phyloP scores from a whole-genome alignment of 2,113 vertebrate genomes.

The Notothenia rossii region DNA sequence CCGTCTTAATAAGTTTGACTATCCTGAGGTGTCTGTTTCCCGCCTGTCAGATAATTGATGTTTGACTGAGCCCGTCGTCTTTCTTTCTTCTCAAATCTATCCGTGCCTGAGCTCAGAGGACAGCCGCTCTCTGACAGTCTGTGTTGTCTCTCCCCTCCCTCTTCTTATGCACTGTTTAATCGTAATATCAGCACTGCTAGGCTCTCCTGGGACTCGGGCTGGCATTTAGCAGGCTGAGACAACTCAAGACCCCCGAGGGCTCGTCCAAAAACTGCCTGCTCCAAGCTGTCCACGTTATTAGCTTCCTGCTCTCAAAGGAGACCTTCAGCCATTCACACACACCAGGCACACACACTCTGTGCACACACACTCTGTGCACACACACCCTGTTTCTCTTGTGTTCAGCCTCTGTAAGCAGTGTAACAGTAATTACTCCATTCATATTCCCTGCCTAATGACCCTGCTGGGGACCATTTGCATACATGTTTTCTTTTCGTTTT shows the following conservation, averaged over 20 bases:
- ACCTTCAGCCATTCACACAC: neutral
- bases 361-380: conserved; percentile 13
- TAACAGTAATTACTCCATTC: conserved; percentile 34
- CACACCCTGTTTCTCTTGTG: neutral
- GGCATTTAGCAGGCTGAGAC: conserved; percentile 53
- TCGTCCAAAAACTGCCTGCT: conserved; percentile 59
- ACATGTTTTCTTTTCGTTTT: too few relatives aligned
- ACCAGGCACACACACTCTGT: conserved; percentile 1
- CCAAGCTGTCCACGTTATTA: conserved; percentile 62
- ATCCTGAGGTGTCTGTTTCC: neutral
- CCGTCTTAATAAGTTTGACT: neutral
- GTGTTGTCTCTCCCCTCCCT: neutral
- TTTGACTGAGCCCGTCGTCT: neutral
- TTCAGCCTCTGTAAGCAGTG: neutral
- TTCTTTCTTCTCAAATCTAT: too few relatives aligned
- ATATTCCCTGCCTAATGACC: conserved; percentile 26
- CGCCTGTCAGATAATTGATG: too few relatives aligned
- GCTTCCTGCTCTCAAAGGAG: conserved; percentile 41
- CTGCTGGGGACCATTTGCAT: conserved; percentile 6
- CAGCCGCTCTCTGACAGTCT: conserved; percentile 22
- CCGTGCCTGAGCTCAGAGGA: neutral
- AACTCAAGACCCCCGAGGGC: conserved; percentile 43
- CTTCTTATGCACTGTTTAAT: neutral
- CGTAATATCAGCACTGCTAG: conserved; percentile 16
- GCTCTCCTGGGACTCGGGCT: conserved; percentile 45